These are phyloP conservation scores for Lordiphosa clarofinis DNA, from an alignment of 1,140 invertebrate genomes.

Conservation along the genomic window DNA sequence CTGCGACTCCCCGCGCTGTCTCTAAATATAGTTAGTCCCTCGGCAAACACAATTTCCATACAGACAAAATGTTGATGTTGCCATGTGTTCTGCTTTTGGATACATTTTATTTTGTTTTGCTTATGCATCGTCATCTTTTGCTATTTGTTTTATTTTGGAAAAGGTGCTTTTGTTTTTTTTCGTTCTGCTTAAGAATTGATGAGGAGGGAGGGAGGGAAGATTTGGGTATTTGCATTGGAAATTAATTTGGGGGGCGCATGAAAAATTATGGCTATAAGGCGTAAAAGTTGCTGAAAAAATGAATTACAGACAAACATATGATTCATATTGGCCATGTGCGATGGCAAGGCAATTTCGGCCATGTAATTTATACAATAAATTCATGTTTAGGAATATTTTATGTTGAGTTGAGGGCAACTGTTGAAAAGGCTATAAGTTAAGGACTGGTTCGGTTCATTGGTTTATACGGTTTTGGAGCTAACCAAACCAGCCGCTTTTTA, in stretches of 20 bases:
- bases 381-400: too few species aligned
- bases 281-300: too few species aligned
- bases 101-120: conserved; percentile 24
- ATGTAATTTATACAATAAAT: too few species aligned
- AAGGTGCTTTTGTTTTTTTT: conserved; percentile 54
- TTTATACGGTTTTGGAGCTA: too few species aligned
- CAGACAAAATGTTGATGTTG: conserved; percentile 55
- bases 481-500: too few species aligned
- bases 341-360: too few species aligned
- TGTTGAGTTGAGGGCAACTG: too few species aligned
- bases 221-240: conserved; percentile 61
- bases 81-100: conserved; percentile 51
- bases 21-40: conserved; percentile 51
- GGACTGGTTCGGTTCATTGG: too few species aligned
- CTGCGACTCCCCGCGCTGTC: neutral
- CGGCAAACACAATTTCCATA: conserved; percentile 9
- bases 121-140: conserved; percentile 44
- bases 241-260: conserved; percentile 45
- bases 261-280: conserved; percentile 5
- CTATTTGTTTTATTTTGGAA: conserved; percentile 63
- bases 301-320: too few species aligned
- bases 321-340: too few species aligned
- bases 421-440: too few species aligned
- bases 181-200: conserved; percentile 51
- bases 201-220: conserved; percentile 23